Percentiles rank a stretch among this genome's conserved stretches.
These are phyloP conservation scores for Acinonyx jubatus DNA, from an alignment of 2,113 vertebrate genomes.

Conservation along the genomic window DNA sequence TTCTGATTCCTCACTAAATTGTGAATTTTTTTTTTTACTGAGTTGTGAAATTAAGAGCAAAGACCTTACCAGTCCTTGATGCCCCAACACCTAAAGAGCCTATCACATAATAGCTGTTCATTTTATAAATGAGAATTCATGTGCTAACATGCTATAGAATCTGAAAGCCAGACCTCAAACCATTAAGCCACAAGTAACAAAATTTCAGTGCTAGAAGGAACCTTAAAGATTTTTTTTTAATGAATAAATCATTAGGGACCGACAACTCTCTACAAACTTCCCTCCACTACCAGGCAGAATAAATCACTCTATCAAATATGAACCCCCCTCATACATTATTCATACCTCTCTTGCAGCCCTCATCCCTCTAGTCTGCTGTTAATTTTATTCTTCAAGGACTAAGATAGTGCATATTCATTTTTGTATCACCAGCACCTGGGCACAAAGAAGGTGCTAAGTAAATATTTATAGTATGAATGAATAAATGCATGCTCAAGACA, in stretches of 20 bases:
- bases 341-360: not conserved
- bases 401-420: not conserved
- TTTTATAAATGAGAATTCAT: slow-evolving; percentile 44
- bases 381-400: slow-evolving; percentile 18
- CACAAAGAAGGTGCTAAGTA: slow-evolving; percentile 38
- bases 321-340: not conserved
- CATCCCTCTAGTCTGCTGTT: not conserved
- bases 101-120: not conserved
- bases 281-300: not conserved
- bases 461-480: slow-evolving; percentile 25
- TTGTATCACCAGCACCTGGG: not conserved
- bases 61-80: slow-evolving; percentile 5
- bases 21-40: not conserved
- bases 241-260: not conserved
- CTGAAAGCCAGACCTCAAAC: slow-evolving; percentile 10
- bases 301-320: slow-evolving; percentile 11
- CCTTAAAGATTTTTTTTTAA: not conserved
- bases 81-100: not conserved
- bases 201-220: not conserved
- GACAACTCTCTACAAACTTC: not conserved
- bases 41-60: slow-evolving; percentile 40
- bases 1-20: slow-evolving; percentile 28
- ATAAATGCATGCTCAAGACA: slow-evolving; percentile 31
- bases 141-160: not conserved
- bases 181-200: not conserved